These are phyloP conservation scores for Drosophila birchii DNA, from an alignment of 2,888 invertebrate genomes.

Conservation along the genomic window DNA sequence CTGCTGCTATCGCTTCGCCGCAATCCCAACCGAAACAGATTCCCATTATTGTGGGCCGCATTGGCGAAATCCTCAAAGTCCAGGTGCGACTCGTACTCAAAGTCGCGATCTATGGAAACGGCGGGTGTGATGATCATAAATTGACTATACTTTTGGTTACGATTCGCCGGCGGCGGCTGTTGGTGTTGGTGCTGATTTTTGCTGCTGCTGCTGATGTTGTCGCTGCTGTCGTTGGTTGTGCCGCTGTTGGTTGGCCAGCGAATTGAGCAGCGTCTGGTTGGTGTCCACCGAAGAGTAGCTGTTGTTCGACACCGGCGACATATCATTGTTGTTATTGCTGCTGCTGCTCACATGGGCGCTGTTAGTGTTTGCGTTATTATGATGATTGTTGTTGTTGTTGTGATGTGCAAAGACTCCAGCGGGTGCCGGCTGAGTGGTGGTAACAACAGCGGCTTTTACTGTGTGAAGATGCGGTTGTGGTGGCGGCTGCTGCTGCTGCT, in stretches of 20 bases:
- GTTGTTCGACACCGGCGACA: slow-evolving; percentile 80
- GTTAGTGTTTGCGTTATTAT: slow-evolving; percentile 54
- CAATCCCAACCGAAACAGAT: slow-evolving; percentile 80
- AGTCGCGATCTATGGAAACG: slow-evolving; percentile 84
- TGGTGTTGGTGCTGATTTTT: slow-evolving; percentile 50
- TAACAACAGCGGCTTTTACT: slow-evolving; percentile 50
- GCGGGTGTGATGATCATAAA: slow-evolving; percentile 85
- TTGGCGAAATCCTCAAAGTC: slow-evolving; percentile 74
- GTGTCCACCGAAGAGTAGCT: slow-evolving; percentile 83
- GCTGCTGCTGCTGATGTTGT: slow-evolving; percentile 44
- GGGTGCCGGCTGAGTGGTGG: slow-evolving; percentile 80
- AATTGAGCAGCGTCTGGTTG: slow-evolving; percentile 82
- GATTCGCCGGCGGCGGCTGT: slow-evolving; percentile 49
- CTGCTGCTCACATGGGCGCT: slow-evolving; percentile 73
- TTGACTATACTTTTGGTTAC: slow-evolving; percentile 82
- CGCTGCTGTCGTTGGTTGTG: slow-evolving; percentile 54
- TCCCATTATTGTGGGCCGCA: slow-evolving; percentile 80
- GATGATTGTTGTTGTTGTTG: slow-evolving; percentile 62
- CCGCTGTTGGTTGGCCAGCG: slow-evolving; percentile 71
- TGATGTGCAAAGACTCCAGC: slow-evolving; percentile 78
- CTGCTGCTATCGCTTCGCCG: slow-evolving; percentile 75
- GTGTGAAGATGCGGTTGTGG: slow-evolving; percentile 48
- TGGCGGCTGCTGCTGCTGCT: slow-evolving; percentile 46
- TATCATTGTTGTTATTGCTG: slow-evolving; percentile 71
- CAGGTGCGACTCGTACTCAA: slow-evolving; percentile 75